Conservation (phyloP, 2,113 vertebrate genomes). For the Notiomystis cincta region DNA sequence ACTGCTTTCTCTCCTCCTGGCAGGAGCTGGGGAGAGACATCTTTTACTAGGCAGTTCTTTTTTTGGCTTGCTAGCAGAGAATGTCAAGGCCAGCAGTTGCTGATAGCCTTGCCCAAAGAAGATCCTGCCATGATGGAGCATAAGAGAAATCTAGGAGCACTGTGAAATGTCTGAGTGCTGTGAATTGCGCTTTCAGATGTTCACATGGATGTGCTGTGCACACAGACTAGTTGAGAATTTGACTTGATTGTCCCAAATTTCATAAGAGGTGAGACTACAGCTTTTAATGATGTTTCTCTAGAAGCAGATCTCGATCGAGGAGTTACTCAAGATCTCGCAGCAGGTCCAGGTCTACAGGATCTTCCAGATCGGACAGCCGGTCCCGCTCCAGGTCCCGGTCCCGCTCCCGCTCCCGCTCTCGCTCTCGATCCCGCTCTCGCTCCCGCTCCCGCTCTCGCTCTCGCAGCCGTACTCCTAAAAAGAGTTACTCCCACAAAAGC, state of each 20-base stretch:
- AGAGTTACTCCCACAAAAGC: constrained; percentile 69
- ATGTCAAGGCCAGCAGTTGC: not conserved
- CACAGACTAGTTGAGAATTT: not conserved
- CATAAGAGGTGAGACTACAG: not conserved
- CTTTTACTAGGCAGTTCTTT: not conserved
- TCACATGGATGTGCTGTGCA: not conserved
- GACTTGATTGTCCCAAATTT: not conserved
- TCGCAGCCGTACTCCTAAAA: constrained; percentile 69
- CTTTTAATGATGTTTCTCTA: not conserved
- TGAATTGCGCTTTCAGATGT: not conserved
- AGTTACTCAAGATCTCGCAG: constrained; percentile 74
- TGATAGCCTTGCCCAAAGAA: not conserved
- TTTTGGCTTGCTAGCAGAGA: not conserved
- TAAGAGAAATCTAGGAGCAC: not conserved
- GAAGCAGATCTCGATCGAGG: constrained; percentile 70
- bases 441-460: constrained; percentile 64
- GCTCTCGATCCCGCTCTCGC: constrained; percentile 57
- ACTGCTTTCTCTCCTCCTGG: not conserved
- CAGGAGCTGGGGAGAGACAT: not conserved
- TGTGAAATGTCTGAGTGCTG: not conserved
- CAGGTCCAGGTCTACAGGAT: constrained; percentile 65
- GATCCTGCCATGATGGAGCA: not conserved
- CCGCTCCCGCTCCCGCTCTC: constrained; percentile 46
- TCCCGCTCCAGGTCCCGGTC: constrained; percentile 53
- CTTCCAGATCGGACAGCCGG: constrained; percentile 48